Percentiles rank a stretch among this genome's conserved stretches.
Evolutionary conservation across 2,113 vertebrate species (phyloP).

Genomic region (Misgurnus anguillicaudatus): DNA sequence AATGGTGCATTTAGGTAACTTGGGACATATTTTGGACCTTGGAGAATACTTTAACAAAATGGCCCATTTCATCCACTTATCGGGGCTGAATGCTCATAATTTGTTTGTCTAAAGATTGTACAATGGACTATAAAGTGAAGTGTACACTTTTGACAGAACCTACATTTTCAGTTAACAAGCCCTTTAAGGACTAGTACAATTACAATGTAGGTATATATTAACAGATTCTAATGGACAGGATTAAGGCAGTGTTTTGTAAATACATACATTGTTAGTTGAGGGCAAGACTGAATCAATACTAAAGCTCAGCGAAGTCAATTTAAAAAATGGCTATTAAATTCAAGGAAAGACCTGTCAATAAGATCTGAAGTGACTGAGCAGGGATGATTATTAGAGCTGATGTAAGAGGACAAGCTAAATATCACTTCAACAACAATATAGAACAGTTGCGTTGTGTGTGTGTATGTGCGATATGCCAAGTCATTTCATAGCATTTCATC

Average conservation of each 20-base stretch:
- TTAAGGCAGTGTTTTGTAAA: conserved; percentile 8
- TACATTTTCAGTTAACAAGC: no score
- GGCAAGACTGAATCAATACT: conserved; percentile 7
- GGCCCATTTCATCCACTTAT: background rate
- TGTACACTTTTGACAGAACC: no score
- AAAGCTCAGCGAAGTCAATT: background rate
- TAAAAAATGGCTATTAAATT: conserved; percentile 4
- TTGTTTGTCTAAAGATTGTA: background rate
- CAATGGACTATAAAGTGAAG: background rate
- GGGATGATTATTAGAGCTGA: background rate
- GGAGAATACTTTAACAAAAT: background rate
- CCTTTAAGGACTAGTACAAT: background rate
- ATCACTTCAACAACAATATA: conserved; percentile 8
- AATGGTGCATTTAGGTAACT: background rate
- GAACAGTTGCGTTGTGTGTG: background rate
- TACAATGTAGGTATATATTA: background rate
- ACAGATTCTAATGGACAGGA: background rate
- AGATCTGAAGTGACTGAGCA: background rate
- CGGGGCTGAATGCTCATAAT: background rate
- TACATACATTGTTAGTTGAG: conserved; percentile 1
- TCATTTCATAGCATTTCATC: conserved; percentile 34
- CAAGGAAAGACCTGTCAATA: conserved; percentile 13
- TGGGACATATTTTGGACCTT: background rate
- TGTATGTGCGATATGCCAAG: background rate
- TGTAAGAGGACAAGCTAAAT: conserved; percentile 2